Base-by-base conservation (phyloP, 1,140 invertebrate species). In the Drosophila chauvacae region DNA sequence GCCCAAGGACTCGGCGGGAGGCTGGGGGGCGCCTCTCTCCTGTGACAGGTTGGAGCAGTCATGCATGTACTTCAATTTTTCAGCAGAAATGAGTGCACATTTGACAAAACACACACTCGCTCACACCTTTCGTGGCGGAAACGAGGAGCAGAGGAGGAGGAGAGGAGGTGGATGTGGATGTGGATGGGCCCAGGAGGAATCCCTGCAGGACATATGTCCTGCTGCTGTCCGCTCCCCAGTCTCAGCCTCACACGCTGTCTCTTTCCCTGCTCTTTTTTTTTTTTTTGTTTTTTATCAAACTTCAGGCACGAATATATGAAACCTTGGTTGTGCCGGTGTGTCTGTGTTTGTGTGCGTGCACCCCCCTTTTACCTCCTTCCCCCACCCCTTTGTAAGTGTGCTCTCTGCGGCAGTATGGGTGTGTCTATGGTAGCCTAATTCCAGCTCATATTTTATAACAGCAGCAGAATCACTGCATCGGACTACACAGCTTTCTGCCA, bases 21-120 rank as follows among this genome's bases (percentile, higher is more conserved):
- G 13, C 2, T 2, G 28, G 51, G 1, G 35, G 30, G 6, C 14
- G n/a, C 50, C 50, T 18, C 53, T 56, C 53, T 41, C 60, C 60
- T 57, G 53, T 58, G 74, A 75, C 56, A 66, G 68, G 71, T 65
- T 80, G 69, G 62, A 84, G 77, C 84, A 87, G 80, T 87, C 84
- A 87, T 87, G 84, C 84, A 87, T 90, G 86, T 83, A 87, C 84
- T 87, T 87, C 84, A 87, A 87, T 87, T 87, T 87, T 87, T 87
- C 84, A 87, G 75, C 84, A 90, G 68, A 87, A 84, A 87, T 87
- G 84, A 87, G 84, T 87, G 84, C 84, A 87, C 84, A 87, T 87
- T 87, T 87, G 84, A 87, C 84, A 87, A 87, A 78, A 77, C 58
- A 74, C 73, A 87, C 80, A 85, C 69, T 51, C 61, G 56, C 70